Conservation (phyloP, 1,140 invertebrate species). For the Drosophila virilis region DNA sequence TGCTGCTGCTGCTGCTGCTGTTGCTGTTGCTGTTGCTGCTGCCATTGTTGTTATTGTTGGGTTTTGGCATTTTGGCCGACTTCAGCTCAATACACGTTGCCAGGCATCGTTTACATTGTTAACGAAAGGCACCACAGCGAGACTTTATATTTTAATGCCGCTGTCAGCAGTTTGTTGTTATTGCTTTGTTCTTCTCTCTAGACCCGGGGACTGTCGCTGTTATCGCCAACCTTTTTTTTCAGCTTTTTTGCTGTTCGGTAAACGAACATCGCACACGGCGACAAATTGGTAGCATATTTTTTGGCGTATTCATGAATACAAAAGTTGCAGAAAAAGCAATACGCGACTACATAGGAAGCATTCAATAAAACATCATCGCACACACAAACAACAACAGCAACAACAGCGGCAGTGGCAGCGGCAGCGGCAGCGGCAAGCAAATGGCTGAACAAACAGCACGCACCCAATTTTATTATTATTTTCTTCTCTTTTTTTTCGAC, state of each 20-base stretch:
- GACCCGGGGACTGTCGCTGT: slow-evolving; percentile 22
- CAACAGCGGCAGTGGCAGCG: slow-evolving; percentile 10
- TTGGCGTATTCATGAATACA: slow-evolving; percentile 78
- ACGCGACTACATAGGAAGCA: slow-evolving; percentile 70
- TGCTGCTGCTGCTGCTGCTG: slow-evolving; percentile 10
- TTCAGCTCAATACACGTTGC: slow-evolving; percentile 63
- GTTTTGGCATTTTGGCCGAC: slow-evolving; percentile 58
- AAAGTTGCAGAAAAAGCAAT: slow-evolving; percentile 53
- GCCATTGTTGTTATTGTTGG: slow-evolving; percentile 38
- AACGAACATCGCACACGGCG: slow-evolving; percentile 67
- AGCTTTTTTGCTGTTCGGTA: slow-evolving; percentile 32
- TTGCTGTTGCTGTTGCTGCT: slow-evolving; percentile 7
- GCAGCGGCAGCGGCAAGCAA: not conserved
- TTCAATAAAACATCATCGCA: slow-evolving; percentile 75
- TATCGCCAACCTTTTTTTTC: slow-evolving; percentile 18
- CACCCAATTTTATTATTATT: slow-evolving; percentile 52
- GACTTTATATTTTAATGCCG: slow-evolving; percentile 81
- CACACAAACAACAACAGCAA: slow-evolving; percentile 33
- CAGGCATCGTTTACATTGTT: slow-evolving; percentile 75
- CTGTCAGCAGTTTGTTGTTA: slow-evolving; percentile 82
- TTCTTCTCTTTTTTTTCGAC: slow-evolving; percentile 9
- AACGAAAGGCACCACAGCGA: slow-evolving; percentile 71
- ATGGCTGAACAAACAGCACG: slow-evolving; percentile 50
- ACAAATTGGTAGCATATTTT: slow-evolving; percentile 83
- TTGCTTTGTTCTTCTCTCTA: slow-evolving; percentile 65